Conservation (phyloP, 1,140 invertebrate species). For the Bombus balteatus region DNA sequence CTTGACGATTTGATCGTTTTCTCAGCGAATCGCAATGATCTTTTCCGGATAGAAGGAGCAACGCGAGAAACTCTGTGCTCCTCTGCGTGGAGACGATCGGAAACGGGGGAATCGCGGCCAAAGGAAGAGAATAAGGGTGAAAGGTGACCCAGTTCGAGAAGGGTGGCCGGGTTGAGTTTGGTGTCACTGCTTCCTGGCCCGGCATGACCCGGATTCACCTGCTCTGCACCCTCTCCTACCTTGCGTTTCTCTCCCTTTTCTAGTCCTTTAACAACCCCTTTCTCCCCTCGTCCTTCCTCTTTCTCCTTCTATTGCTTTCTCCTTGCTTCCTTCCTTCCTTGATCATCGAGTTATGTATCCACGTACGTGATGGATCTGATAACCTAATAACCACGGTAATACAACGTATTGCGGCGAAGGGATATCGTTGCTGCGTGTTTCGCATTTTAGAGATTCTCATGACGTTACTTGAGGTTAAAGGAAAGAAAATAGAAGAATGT, state of each 20-base stretch:
- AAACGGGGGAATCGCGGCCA: background rate
- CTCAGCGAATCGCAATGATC: background rate
- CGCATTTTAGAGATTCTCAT: background rate
- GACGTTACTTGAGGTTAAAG: background rate
- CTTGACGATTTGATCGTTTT: background rate
- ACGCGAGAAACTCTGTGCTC: background rate
- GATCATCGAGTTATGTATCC: slow-evolving; percentile 35
- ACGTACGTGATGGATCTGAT: slow-evolving; percentile 40
- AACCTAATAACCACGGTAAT: slow-evolving; percentile 40
- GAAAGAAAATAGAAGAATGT: background rate
- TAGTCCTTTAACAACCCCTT: slow-evolving; percentile 12
- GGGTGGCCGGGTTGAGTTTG: slow-evolving; percentile 52
- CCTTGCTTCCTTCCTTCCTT: no score
- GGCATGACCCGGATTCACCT: slow-evolving; percentile 53
- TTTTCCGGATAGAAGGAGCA: background rate
- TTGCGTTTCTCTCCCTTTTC: slow-evolving; percentile 49
- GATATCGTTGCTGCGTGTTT: background rate
- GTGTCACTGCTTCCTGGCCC: slow-evolving; percentile 57
- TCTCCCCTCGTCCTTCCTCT: background rate
- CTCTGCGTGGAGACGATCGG: slow-evolving; percentile 13
- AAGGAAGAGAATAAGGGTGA: slow-evolving; percentile 49
- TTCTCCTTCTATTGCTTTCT: background rate
- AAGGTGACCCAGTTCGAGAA: slow-evolving; percentile 53
- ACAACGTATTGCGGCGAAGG: slow-evolving; percentile 16
- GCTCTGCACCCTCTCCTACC: slow-evolving; percentile 24